These are phyloP conservation scores for Thryonomys swinderianus DNA, from an alignment of 2,113 vertebrate genomes.

Conservation along the genomic window DNA sequence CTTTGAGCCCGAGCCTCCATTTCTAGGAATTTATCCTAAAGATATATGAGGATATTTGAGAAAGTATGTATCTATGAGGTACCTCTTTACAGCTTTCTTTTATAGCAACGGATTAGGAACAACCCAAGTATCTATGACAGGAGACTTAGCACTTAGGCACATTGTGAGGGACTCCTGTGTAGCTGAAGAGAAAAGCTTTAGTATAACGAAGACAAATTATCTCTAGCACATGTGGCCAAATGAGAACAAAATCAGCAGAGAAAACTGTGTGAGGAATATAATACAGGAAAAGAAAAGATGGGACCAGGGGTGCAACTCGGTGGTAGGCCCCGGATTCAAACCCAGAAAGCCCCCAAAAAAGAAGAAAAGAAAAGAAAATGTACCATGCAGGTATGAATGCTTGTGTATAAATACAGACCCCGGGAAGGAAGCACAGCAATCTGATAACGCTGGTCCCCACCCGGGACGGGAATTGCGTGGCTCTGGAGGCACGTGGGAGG, in stretches of 20 bases:
- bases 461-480: background rate
- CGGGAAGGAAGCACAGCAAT: background rate
- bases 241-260: background rate
- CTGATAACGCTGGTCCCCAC: background rate
- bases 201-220: background rate
- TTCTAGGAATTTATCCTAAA: background rate
- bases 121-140: background rate
- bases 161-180: background rate
- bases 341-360: background rate
- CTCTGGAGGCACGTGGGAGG: background rate
- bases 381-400: background rate
- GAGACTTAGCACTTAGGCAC: background rate
- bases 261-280: background rate
- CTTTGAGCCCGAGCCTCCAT: background rate
- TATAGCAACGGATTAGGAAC: background rate
- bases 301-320: background rate
- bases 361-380: background rate
- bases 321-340: background rate
- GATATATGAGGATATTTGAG: background rate
- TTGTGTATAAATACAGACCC: background rate
- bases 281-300: background rate
- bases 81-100: background rate
- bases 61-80: background rate
- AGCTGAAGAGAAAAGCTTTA: background rate
- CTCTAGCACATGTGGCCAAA: conserved; percentile 17